Conservation (phyloP, 64 coral and sea anemone genomes). For the Montipora cactus region DNA sequence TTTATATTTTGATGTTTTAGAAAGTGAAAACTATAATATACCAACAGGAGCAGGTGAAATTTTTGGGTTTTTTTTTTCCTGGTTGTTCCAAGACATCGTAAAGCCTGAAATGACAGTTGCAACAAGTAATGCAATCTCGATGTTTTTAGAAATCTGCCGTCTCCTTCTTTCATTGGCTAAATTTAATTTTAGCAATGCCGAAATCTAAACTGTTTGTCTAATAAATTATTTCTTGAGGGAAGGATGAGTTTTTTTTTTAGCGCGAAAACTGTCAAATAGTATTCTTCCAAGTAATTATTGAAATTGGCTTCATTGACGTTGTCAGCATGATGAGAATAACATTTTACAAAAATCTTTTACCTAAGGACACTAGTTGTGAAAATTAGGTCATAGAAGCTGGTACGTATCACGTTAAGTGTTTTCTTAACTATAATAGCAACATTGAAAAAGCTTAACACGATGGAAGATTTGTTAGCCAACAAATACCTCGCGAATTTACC, state of each 20-base stretch:
- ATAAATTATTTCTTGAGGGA: background rate
- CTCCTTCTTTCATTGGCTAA: too few relatives aligned
- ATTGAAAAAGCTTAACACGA: background rate
- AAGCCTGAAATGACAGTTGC: too few relatives aligned
- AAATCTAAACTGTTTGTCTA: background rate
- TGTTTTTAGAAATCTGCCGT: too few relatives aligned
- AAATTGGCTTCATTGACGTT: background rate
- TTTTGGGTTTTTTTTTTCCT: too few relatives aligned
- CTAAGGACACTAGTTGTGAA: background rate
- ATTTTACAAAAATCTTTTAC: background rate
- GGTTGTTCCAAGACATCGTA: too few relatives aligned
- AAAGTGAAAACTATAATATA: too few relatives aligned
- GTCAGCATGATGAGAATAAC: conserved; percentile 10
- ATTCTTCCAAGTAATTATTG: background rate
- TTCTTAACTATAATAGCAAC: background rate
- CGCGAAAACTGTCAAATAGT: background rate
- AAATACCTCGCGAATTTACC: background rate
- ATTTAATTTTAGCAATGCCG: background rate
- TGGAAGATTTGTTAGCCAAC: background rate
- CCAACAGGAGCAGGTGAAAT: too few relatives aligned
- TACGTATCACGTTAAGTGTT: conserved; percentile 36
- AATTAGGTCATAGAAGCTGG: conserved; percentile 4
- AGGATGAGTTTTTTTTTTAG: background rate
- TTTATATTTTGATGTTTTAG: too few relatives aligned
- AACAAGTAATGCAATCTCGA: too few relatives aligned